Evolutionary conservation across 2,797 vertebrate genomes (phyloP).

Genomic region (Triplophysa yarkandensis): DNA sequence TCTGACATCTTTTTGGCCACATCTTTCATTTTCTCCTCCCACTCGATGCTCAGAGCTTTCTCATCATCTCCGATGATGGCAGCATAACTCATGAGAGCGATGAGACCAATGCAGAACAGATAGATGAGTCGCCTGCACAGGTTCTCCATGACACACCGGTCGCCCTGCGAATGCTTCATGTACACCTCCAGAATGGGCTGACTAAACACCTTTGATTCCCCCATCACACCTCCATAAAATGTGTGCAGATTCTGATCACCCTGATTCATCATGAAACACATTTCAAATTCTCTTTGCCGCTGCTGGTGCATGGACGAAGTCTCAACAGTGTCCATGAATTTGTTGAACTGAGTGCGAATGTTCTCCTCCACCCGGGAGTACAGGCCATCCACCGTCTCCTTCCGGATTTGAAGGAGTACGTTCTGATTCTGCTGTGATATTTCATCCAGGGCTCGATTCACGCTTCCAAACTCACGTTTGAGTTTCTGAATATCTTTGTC

Average conservation of each 20-base stretch:
- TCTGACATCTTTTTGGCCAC: constrained; percentile 78
- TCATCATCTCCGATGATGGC: constrained; percentile 77
- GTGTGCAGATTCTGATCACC: constrained; percentile 82
- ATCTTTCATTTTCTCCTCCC: constrained; percentile 76
- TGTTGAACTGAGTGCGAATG: constrained; percentile 78
- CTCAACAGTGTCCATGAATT: constrained; percentile 78
- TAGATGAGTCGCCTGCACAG: constrained; percentile 79
- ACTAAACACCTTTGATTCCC: constrained; percentile 78
- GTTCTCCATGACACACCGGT: constrained; percentile 72
- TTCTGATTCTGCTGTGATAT: constrained; percentile 71
- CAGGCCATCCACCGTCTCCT: constrained; percentile 76
- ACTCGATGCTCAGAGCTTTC: constrained; percentile 73
- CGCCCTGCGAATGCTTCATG: constrained; percentile 72
- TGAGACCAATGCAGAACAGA: constrained; percentile 82
- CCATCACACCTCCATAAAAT: constrained; percentile 78
- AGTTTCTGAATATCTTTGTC: constrained; percentile 78
- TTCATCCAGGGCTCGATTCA: constrained; percentile 69
- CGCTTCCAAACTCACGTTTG: constrained; percentile 73
- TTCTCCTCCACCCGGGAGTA: constrained; percentile 75
- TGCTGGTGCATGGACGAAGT: constrained; percentile 60
- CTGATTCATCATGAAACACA: constrained; percentile 71
- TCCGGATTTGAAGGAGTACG: constrained; percentile 74
- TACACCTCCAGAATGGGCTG: constrained; percentile 78
- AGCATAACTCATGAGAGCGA: constrained; percentile 78
- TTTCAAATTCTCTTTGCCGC: constrained; percentile 71